phyloP scores from a whole-genome alignment of 2,113 vertebrate species.

The Actenoides lindsayi region DNA sequence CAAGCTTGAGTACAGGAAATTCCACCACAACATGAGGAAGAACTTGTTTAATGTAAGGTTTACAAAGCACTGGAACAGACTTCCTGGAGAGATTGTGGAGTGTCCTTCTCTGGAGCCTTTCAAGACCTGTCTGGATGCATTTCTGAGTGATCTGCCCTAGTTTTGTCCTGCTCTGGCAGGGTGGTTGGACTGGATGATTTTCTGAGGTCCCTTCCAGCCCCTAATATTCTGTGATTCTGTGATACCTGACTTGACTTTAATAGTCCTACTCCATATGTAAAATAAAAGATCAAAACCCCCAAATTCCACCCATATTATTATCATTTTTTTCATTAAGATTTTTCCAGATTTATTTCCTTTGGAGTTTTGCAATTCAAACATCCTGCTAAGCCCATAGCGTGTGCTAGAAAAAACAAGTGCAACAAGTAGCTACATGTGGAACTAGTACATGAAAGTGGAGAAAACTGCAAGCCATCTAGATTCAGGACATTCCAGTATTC shows the following conservation, averaged over 20 bases:
- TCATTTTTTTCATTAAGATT: background rate
- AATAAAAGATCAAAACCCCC: background rate
- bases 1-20: too few relatives aligned
- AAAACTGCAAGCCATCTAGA: background rate
- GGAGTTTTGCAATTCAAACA: background rate
- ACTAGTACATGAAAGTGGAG: background rate
- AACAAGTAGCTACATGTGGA: background rate
- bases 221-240: too few relatives aligned
- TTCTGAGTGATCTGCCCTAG: too few relatives aligned
- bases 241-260: background rate
- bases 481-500: background rate
- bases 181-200: too few relatives aligned
- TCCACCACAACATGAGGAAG: too few relatives aligned
- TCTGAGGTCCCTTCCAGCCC: too few relatives aligned
- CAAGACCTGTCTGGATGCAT: too few relatives aligned
- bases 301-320: background rate
- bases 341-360: background rate
- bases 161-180: too few relatives aligned
- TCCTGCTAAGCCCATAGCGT: background rate
- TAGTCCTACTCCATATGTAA: background rate
- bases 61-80: too few relatives aligned
- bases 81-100: too few relatives aligned
- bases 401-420: background rate
- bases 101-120: too few relatives aligned
- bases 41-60: too few relatives aligned